Evolutionary conservation across 2,888 invertebrate species (phyloP).

Genomic region (Nomada flava): DNA sequence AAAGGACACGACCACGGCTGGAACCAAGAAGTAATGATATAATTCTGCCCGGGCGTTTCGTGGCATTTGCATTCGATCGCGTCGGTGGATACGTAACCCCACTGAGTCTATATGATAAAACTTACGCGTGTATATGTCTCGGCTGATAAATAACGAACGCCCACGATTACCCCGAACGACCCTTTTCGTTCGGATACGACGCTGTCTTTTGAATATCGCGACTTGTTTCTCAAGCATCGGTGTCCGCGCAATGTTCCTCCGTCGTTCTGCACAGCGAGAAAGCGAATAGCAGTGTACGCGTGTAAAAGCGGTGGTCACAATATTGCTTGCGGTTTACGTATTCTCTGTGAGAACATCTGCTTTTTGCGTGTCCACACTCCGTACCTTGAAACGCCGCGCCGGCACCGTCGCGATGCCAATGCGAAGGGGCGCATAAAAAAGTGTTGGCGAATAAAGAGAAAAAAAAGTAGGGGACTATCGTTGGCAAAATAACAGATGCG

Average conservation of each 20-base stretch:
- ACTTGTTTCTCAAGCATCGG: not conserved
- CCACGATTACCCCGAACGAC: constrained; percentile 52
- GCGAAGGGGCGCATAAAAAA: too few species aligned
- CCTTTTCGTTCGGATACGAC: constrained; percentile 37
- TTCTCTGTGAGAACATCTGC: constrained; percentile 22
- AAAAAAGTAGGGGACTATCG: too few species aligned
- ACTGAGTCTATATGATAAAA: constrained; percentile 32
- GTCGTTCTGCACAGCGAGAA: not conserved
- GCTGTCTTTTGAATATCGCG: constrained; percentile 2
- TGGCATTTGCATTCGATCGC: constrained; percentile 70
- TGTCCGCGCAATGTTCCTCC: not conserved
- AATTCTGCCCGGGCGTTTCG: constrained; percentile 71
- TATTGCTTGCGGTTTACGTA: constrained; percentile 31
- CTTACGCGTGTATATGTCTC: constrained; percentile 27
- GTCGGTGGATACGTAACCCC: constrained; percentile 55
- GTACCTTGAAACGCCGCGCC: not conserved
- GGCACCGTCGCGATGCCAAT: not conserved
- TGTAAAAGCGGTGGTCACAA: constrained; percentile 12
- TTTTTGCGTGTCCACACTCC: not conserved
- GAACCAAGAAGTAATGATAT: constrained; percentile 73
- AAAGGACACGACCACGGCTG: constrained; percentile 40
- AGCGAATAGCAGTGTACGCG: not conserved
- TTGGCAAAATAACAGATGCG: not conserved
- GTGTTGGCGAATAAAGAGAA: too few species aligned
- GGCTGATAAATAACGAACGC: constrained; percentile 65